These are phyloP conservation scores for Lycocorax pyrrhopterus DNA, from an alignment of 2,113 vertebrate species.

Conservation along the genomic window DNA sequence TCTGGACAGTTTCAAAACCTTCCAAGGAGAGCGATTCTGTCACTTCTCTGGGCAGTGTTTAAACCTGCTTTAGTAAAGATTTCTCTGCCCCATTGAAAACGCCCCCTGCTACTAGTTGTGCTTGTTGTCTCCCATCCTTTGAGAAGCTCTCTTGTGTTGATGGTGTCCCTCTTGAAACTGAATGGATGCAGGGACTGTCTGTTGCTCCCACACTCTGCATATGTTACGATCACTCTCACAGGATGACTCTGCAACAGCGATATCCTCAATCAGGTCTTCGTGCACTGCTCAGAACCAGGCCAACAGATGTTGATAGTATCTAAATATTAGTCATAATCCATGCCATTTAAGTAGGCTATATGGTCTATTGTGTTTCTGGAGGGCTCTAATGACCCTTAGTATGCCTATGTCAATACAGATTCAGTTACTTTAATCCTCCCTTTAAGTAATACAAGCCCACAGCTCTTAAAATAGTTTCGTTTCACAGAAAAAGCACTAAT, in stretches of 20 bases:
- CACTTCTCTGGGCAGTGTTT: neutral
- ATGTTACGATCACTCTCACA: accelerated
- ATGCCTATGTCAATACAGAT: neutral
- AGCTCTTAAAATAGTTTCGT: neutral
- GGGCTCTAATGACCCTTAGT: neutral
- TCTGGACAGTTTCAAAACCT: neutral
- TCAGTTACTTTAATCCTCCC: neutral
- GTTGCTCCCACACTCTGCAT: neutral
- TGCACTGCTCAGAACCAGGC: neutral
- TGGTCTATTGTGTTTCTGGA: neutral
- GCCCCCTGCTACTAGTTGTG: neutral
- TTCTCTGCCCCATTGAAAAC: neutral
- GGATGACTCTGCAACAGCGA: neutral
- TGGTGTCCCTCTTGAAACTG: neutral
- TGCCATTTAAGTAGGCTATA: neutral
- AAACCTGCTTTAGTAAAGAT: neutral
- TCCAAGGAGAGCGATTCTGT: neutral
- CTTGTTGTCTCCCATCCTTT: neutral
- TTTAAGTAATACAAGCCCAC: neutral
- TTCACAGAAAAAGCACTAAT: neutral
- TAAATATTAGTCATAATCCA: neutral
- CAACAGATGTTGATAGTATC: neutral
- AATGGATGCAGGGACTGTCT: neutral
- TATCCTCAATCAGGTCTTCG: neutral
- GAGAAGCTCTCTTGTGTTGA: neutral